These are phyloP conservation scores for Branchinecta sandiegonensis DNA, from an alignment of 2,888 invertebrate species.

Conservation along the genomic window DNA sequence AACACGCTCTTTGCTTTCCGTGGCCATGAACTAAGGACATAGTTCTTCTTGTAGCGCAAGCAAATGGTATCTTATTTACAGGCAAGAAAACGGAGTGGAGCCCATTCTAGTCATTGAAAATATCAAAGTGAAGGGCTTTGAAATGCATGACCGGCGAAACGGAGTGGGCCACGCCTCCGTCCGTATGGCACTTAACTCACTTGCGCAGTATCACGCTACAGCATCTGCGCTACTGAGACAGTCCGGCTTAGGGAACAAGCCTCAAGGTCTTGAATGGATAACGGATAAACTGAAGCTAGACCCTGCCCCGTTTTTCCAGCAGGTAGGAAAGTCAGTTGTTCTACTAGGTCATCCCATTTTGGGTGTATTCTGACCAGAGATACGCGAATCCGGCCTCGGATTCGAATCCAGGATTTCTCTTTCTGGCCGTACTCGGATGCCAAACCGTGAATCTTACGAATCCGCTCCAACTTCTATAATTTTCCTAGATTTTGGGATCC, in stretches of 20 bases:
- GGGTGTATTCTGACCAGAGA: too few species aligned
- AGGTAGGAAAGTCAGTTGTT: background rate
- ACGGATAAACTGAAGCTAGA: background rate
- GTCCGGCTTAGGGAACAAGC: background rate
- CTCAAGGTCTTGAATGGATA: background rate
- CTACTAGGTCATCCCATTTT: too few species aligned
- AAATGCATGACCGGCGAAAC: background rate
- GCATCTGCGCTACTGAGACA: background rate
- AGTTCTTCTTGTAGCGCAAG: too few species aligned
- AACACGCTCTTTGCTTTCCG: too few species aligned
- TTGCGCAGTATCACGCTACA: constrained; percentile 6
- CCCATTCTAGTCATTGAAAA: constrained; percentile 15
- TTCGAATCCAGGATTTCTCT: too few species aligned
- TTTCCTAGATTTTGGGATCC: too few species aligned
- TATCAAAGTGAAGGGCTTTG: background rate
- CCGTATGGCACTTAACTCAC: background rate
- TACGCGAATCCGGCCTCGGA: too few species aligned
- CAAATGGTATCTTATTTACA: too few species aligned
- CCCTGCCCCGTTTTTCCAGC: background rate
- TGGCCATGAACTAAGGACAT: too few species aligned
- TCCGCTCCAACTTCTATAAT: too few species aligned
- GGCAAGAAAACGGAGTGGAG: background rate
- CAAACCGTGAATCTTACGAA: too few species aligned
- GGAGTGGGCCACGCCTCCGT: background rate
- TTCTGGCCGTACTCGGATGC: too few species aligned